Conservation (phyloP, 2,113 vertebrate species). For the Chaetorhynchus papuensis region DNA sequence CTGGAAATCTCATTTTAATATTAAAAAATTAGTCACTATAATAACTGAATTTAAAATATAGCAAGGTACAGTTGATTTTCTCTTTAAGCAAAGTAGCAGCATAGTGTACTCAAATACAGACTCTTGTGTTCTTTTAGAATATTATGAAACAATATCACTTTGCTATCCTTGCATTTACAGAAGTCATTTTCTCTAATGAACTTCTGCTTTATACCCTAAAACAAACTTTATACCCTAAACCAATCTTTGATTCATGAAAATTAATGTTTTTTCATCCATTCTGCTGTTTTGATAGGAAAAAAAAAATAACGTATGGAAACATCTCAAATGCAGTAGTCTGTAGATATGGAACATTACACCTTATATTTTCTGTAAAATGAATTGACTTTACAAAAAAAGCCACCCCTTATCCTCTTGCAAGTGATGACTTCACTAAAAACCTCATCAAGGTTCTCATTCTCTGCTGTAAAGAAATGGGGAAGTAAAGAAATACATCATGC, state of each 20-base stretch:
- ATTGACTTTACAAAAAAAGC: neutral
- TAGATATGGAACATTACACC: neutral
- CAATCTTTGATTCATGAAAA: neutral
- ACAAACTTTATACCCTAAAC: no score
- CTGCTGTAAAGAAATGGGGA: neutral
- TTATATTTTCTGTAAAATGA: neutral
- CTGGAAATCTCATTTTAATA: neutral
- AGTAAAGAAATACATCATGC: neutral
- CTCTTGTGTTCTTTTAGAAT: neutral
- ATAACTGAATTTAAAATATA: neutral
- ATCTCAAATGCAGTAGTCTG: neutral
- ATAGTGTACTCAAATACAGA: neutral
- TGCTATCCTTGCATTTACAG: neutral
- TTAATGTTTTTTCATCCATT: neutral
- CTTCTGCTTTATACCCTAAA: neutral
- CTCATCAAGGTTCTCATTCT: neutral
- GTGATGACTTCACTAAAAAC: neutral
- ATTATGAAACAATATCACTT: neutral
- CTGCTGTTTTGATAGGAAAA: neutral
- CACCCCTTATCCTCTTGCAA: neutral
- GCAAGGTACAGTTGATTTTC: neutral
- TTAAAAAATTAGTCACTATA: neutral
- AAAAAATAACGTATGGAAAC: neutral
- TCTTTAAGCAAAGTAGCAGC: neutral
- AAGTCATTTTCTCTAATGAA: neutral